Conservation (phyloP, 2,797 vertebrate genomes). For the Centroberyx gerrardi region DNA sequence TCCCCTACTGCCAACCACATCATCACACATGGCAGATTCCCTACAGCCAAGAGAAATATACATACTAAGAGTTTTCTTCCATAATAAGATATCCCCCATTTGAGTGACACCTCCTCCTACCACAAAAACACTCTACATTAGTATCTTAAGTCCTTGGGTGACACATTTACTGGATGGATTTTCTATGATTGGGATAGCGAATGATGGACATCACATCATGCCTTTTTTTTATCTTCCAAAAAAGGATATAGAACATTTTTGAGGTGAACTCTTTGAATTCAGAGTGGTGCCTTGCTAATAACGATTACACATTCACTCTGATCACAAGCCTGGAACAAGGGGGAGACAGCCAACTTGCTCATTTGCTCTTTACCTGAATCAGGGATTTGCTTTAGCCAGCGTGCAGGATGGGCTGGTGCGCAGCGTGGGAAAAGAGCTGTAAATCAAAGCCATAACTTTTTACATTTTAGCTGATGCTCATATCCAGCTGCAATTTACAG, state of each 20-base stretch:
- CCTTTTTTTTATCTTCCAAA: neutral
- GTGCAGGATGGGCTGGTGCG: neutral
- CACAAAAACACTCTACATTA: too few relatives aligned
- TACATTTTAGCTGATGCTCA: constrained; percentile 1
- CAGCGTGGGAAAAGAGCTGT: neutral
- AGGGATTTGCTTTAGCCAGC: too few relatives aligned
- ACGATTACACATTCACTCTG: constrained; percentile 2
- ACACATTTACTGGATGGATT: constrained; percentile 9
- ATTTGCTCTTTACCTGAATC: constrained; percentile 12
- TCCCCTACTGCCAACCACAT: constrained; percentile 23
- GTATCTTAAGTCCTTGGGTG: neutral
- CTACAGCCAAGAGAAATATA: neutral
- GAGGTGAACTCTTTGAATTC: too few relatives aligned
- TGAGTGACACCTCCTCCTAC: neutral
- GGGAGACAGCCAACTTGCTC: neutral
- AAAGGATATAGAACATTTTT: too few relatives aligned
- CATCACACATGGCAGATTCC: constrained; percentile 27
- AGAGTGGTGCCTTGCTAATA: too few relatives aligned
- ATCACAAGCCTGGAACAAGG: neutral
- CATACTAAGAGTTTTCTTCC: neutral
- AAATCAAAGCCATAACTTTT: neutral
- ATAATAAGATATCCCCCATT: neutral
- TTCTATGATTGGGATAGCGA: neutral
- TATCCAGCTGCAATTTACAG: neutral
- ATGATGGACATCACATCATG: constrained; percentile 9